Conservation (phyloP, 2,888 invertebrate species). For the Trimorus sp. region DNA sequence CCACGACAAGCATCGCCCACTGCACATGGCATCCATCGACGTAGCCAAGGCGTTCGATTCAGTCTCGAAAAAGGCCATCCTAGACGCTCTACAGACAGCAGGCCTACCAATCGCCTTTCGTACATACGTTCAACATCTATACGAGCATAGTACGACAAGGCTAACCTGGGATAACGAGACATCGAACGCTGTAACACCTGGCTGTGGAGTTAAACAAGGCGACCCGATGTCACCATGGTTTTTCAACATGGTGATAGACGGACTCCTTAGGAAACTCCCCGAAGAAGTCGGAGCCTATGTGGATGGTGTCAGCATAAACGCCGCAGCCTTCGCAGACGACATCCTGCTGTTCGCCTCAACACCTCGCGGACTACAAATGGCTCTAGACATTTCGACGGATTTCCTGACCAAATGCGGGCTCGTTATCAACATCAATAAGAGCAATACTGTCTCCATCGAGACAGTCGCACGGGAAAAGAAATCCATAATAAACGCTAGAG, state of each 20-base stretch:
- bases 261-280: neutral
- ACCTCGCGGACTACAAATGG: conserved; percentile 10
- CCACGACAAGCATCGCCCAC: neutral
- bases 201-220: conserved; percentile 26
- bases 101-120: neutral
- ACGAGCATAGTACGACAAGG: conserved; percentile 1
- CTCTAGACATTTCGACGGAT: conserved; percentile 35
- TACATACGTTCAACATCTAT: neutral
- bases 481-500: conserved; percentile 20
- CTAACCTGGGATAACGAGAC: neutral
- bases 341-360: conserved; percentile 16
- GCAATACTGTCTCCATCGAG: conserved; percentile 70
- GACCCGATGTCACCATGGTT: conserved; percentile 32
- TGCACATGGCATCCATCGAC: conserved; percentile 62
- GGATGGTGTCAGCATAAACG: neutral
- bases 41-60: conserved; percentile 68
- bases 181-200: conserved; percentile 9
- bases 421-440: conserved; percentile 71
- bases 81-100: neutral
- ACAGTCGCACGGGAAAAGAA: conserved; percentile 67
- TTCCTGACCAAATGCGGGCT: conserved; percentile 64
- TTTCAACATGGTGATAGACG: conserved; percentile 30
- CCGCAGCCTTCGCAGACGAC: conserved; percentile 38
- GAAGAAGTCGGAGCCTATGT: conserved; percentile 46
- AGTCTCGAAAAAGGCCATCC: conserved; percentile 44